These are phyloP conservation scores for Homalodisca vitripennis DNA, from an alignment of 1,140 invertebrate species.

Conservation along the genomic window DNA sequence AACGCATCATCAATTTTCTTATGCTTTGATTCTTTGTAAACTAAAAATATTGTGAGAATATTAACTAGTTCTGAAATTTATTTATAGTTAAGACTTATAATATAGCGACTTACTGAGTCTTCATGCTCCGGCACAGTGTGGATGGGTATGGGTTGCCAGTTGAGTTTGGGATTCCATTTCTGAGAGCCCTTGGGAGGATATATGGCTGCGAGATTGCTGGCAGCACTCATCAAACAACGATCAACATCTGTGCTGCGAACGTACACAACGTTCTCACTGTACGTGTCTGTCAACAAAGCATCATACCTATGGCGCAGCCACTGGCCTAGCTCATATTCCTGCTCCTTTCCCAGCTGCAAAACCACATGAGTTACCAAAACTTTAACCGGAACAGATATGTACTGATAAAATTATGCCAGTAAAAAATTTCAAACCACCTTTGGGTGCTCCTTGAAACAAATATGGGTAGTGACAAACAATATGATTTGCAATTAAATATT, in stretches of 20 bases:
- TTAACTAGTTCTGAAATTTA: too few species aligned
- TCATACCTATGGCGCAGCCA: constrained; percentile 62
- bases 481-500: too few species aligned
- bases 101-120: constrained; percentile 58
- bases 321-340: constrained; percentile 60
- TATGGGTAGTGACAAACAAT: too few species aligned
- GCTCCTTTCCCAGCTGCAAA: constrained; percentile 58
- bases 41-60: too few species aligned
- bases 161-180: constrained; percentile 65
- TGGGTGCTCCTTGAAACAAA: too few species aligned
- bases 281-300: constrained; percentile 56
- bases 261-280: constrained; percentile 61
- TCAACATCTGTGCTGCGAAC: constrained; percentile 80
- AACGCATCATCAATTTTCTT: too few species aligned
- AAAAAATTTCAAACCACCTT: too few species aligned
- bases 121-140: constrained; percentile 67
- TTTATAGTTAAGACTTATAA: too few species aligned
- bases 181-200: constrained; percentile 60
- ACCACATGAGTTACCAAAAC: too few species aligned
- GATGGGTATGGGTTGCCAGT: constrained; percentile 90
- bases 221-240: constrained; percentile 86
- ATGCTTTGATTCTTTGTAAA: too few species aligned
- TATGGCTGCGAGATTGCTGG: constrained; percentile 77
- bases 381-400: too few species aligned
- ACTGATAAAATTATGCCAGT: too few species aligned